Evolutionary conservation across 1,140 invertebrate genomes (phyloP), one percentile per base, ranked within the genome.

Genomic region (Ceratitis capitata): DNA sequence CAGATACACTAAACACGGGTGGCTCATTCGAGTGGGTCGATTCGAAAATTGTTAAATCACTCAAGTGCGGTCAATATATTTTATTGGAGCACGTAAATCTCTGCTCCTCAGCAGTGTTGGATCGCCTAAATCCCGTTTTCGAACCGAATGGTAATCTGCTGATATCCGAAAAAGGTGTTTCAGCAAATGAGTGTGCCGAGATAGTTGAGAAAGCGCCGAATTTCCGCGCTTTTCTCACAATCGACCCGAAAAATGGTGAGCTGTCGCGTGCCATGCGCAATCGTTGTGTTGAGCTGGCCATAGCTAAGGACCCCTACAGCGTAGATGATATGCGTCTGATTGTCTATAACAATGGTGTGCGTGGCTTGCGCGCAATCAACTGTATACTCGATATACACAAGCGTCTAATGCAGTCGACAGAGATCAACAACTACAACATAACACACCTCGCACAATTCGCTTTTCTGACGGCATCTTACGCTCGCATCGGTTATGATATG

Each of bases 211-310:
- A 98, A 1, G 98, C 99, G 92, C 93, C 94, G 49, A 94, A 99
- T 89, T 99, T 99, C 91, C 95, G 98, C 78, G 93, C 99, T 23
- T 98, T 99, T 90, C 94, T 99, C 49, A 96, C 98, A 0, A 98
- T 99, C 95, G 96, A 99, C 93, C 97, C 98, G 0, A 95, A 95
- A 88, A 95, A 97, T 93, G 98, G 98, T 1, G 97, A 99, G 92
- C 97, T 99, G 85, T 99, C 99, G 4, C 94, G 98, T 89, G 98
- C 99, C 0, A 99, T 99, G 98, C 94, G 98, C 86, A 99, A 99
- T 91, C 94, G 99, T 91, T 98, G 98, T 4, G 94, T 99, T 0
- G 99, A 99, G 93, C 96, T 99, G 87, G 98, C 94, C 88, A 92
- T 99, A 58, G 90, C 93, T 0, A 89, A 91, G 6, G 88, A 92